Conservation (phyloP, 2,888 invertebrate genomes). For the Heliconius aoede region DNA sequence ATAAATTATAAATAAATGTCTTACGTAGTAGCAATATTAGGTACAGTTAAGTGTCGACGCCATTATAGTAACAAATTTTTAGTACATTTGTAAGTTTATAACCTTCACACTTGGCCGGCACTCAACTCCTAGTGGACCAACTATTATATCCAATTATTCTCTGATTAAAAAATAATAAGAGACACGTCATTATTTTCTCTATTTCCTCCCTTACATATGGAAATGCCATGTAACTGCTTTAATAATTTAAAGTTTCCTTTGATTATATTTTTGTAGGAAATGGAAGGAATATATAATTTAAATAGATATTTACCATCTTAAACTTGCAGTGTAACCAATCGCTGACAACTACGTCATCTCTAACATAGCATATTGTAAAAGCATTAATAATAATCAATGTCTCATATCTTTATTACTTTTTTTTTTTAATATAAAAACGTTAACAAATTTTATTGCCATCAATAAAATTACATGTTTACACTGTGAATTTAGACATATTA, state of each 20-base stretch:
- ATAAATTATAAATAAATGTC: slow-evolving; percentile 5
- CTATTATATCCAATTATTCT: background rate
- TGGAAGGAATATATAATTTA: background rate
- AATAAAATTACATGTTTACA: slow-evolving; percentile 38
- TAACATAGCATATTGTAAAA: background rate
- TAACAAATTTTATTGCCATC: slow-evolving; percentile 26
- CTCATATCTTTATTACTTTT: slow-evolving; percentile 23
- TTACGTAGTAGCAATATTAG: background rate
- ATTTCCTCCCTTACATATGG: no score
- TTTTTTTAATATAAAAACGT: slow-evolving; percentile 11
- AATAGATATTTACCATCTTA: background rate
- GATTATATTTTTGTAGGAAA: background rate
- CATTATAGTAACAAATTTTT: background rate
- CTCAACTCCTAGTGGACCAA: background rate
- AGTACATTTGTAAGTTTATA: background rate
- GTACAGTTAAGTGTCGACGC: background rate
- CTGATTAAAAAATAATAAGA: background rate
- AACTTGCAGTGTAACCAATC: background rate
- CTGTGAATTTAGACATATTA: slow-evolving; percentile 31
- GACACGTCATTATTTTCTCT: background rate
- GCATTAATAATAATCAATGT: background rate
- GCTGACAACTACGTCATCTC: no score
- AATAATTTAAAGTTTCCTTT: background rate
- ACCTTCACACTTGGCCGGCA: background rate
- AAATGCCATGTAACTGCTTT: background rate